Percentiles rank a stretch among this genome's conserved stretches.
Conservation (phyloP, 2,888 invertebrate genomes). For the Tryphoninae sp. region DNA sequence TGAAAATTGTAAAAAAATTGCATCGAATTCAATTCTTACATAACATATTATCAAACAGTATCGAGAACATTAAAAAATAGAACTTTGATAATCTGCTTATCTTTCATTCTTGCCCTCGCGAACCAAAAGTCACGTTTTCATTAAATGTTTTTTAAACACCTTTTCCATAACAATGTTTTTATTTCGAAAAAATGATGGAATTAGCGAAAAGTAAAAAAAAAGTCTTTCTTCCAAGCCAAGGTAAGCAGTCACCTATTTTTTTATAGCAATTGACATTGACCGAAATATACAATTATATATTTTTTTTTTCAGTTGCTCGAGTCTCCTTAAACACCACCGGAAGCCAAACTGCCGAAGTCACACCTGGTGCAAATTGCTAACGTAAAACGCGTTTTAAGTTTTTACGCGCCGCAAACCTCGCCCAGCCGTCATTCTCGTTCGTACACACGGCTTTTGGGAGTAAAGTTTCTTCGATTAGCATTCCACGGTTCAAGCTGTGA, state of each 20-base stretch:
- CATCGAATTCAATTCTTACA: too few relatives aligned
- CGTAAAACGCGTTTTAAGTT: neutral
- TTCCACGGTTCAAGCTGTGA: neutral
- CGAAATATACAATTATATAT: neutral
- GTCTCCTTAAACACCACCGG: neutral
- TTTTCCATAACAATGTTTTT: too few relatives aligned
- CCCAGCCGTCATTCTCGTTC: neutral
- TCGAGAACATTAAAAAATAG: too few relatives aligned
- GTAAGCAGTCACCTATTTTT: neutral
- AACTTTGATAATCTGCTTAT: too few relatives aligned
- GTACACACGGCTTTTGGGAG: neutral
- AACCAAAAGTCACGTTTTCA: too few relatives aligned
- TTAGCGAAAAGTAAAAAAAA: too few relatives aligned
- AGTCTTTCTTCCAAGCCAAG: too few relatives aligned
- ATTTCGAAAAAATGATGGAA: too few relatives aligned
- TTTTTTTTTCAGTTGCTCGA: neutral
- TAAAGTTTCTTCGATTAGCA: constrained; percentile 15
- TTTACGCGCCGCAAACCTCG: neutral
- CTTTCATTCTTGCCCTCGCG: too few relatives aligned
- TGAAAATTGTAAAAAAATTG: too few relatives aligned
- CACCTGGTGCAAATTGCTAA: neutral
- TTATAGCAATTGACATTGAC: neutral
- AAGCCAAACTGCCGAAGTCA: neutral
- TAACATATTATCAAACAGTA: too few relatives aligned
- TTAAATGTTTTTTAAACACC: too few relatives aligned